Base-by-base conservation (phyloP, 2,888 invertebrate species). In the Villa cingulata region DNA sequence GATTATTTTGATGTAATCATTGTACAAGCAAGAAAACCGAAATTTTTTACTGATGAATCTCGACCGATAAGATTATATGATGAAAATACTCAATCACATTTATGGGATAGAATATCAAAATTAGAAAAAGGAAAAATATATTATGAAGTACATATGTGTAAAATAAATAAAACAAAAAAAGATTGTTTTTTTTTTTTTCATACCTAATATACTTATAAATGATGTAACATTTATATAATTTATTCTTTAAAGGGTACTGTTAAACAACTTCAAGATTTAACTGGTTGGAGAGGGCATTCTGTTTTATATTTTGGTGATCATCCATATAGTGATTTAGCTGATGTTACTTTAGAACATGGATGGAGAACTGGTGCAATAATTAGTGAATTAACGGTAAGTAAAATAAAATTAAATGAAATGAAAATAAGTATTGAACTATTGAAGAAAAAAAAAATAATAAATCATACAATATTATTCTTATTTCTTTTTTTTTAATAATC, bases 361-460 rank as follows among this genome's bases (percentile, higher is more conserved):
- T 96, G 96, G 96, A 78, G 94, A 56, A 97, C 97, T 4, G 96
- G 95, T 1, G 96, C 96, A 36, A 95, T 97, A 53, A 95, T 97
- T 54, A 88, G 86, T 57, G 97, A 97, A 70, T 71, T 97, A 38
- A 84, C 85, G 58, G 92, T 92, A 66, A 69, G 72, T 61, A 46
- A 20, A 37, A 37, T 41, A 43, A 32, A 41, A 20, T 23, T 18
- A 41, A 39, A 39, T 20, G 29, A 42, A 16, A 27, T 20, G 18
- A 32, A 46, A 14, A 27, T 29, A n/a, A 29, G 29, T 39, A n/a
- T n/a, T n/a, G n/a, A n/a, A n/a, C n/a, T n/a, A 39, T 27, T 16
- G 34, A 39, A 39, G 27, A 5, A 29, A 37, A 29, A 39, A 39
- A n/a, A n/a, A n/a, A n/a, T n/a, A n/a, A n/a, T 23, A 45, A 29